Evolutionary conservation across 2,888 invertebrate genomes (phyloP), one percentile per base, ranked within the genome.

Genomic region (Coelopa pilipes): DNA sequence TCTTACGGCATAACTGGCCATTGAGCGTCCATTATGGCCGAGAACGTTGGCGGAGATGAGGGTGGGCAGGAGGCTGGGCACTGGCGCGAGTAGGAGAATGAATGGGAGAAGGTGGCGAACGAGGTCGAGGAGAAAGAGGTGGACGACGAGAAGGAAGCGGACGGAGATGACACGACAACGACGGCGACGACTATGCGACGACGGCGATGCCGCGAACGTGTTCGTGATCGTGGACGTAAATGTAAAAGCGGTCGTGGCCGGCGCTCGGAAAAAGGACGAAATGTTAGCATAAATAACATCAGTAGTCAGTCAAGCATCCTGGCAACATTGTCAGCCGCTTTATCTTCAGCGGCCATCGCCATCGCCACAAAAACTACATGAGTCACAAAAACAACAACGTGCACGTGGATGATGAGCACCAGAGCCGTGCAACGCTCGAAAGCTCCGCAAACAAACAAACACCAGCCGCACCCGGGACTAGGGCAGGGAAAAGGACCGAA

Each of bases 311-410:
- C 60, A 60, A 66, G 47, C 59, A 57, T 34, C 49, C 47, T 59
- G 71, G 63, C 63, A 45, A 46, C 72, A 75, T 69, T 66, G 69
- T 65, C 72, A 71, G 74, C 62, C 65, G 70, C 69, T 71, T 73
- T 62, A 75, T 73, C 71, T 73, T n/a, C 68, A 68, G 53, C 69
- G 73, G 63, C 53, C 67, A 71, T 73, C 73, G 71, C n/a, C n/a
- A n/a, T n/a, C n/a, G 24, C 49, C 7, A n/a, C 49, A 50, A 45
- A 53, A 34, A 47, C 46, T 19, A 62, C 17, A 21, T 46, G 21
- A 53, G 55, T 49, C 46, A 62, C 21, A 46, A 47, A 17, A 11
- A 17, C 17, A 53, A 53, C 34, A 34, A 34, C 34, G 7, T 34
- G 2, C 34, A 34, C 7, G 34, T 34, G 2, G 34, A 7, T 34